These are phyloP conservation scores for Oceanodroma leucorhoa DNA, from an alignment of 2,797 vertebrate genomes.

Conservation along the genomic window DNA sequence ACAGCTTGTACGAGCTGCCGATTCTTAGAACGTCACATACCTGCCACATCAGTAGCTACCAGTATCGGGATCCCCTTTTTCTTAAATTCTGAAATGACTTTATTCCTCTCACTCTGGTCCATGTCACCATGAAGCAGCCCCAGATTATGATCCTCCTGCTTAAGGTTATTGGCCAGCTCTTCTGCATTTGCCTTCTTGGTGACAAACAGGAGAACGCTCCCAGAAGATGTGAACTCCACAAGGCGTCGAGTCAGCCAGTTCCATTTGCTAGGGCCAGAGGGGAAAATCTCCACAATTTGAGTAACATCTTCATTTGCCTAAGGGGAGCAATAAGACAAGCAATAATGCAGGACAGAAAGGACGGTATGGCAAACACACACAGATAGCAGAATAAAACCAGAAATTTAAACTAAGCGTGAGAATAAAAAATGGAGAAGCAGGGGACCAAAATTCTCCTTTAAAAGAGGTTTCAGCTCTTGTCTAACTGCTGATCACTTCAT, in stretches of 20 bases:
- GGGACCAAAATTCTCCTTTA: neutral
- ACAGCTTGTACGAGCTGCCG: neutral
- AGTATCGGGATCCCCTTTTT: constrained; percentile 91
- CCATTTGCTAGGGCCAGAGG: constrained; percentile 90
- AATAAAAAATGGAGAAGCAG: neutral
- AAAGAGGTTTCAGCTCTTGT: neutral
- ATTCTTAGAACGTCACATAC: constrained; percentile 65
- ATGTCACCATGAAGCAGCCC: constrained; percentile 98
- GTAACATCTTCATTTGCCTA: constrained; percentile 98
- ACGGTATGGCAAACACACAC: neutral
- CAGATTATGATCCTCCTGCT: constrained; percentile 90
- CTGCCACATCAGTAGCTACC: constrained; percentile 97
- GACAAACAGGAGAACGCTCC: constrained; percentile 95
- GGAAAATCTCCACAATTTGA: constrained; percentile 92
- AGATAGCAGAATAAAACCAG: neutral
- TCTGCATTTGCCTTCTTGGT: constrained; percentile 96
- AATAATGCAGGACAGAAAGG: neutral
- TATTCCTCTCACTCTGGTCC: constrained; percentile 99
- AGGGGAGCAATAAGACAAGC: neutral
- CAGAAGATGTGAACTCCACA: constrained; percentile 94
- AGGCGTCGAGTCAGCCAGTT: constrained; percentile 90
- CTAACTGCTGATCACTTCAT: neutral
- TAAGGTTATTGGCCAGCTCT: constrained; percentile 92
- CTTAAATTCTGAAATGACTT: constrained; percentile 97
- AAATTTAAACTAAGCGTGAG: neutral